A percentile compares a stretch with the other conserved stretches of the same genome.
Evolutionary conservation across 2,113 vertebrate genomes (phyloP).

Genomic region (Gobius niger): DNA sequence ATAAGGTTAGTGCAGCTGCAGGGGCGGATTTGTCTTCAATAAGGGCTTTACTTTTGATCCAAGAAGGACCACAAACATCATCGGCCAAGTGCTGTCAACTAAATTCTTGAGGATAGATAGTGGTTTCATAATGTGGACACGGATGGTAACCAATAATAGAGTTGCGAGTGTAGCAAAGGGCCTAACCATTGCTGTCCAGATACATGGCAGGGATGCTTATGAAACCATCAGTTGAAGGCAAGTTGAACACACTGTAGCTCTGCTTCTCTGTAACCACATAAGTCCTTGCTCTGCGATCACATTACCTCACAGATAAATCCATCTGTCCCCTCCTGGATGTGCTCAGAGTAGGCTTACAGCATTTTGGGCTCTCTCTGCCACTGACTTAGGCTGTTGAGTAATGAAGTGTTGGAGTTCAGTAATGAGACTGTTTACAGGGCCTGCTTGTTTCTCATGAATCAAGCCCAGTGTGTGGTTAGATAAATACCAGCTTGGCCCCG

Average conservation of each 20-base stretch:
- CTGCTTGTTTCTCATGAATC: slow-evolving; percentile 81
- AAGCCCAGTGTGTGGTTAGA: slow-evolving; percentile 79
- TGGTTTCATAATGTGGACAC: slow-evolving; percentile 12
- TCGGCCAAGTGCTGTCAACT: slow-evolving; percentile 25
- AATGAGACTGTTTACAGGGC: slow-evolving; percentile 81
- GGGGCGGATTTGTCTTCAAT: slow-evolving; percentile 39
- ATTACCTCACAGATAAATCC: slow-evolving; percentile 64
- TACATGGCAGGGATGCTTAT: no score
- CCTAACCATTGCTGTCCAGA: neutral
- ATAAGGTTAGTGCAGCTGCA: slow-evolving; percentile 52
- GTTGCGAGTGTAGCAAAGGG: slow-evolving; percentile 1
- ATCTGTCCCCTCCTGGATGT: slow-evolving; percentile 40
- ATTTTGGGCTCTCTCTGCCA: slow-evolving; percentile 47
- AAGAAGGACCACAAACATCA: slow-evolving; percentile 32
- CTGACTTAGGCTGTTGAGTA: slow-evolving; percentile 70
- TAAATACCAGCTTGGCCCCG: slow-evolving; percentile 78
- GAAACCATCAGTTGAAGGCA: neutral
- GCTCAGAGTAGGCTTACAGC: slow-evolving; percentile 55
- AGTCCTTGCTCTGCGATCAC: slow-evolving; percentile 30
- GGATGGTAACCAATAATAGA: no score
- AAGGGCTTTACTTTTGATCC: slow-evolving; percentile 29
- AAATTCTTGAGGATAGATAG: slow-evolving; percentile 26
- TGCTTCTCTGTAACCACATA: slow-evolving; percentile 32
- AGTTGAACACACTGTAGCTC: slow-evolving; percentile 17
- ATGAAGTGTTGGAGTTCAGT: slow-evolving; percentile 78